Percentiles rank a stretch among this genome's conserved stretches.
Conservation (phyloP, 2,888 invertebrate species). For the Drosophila robusta region DNA sequence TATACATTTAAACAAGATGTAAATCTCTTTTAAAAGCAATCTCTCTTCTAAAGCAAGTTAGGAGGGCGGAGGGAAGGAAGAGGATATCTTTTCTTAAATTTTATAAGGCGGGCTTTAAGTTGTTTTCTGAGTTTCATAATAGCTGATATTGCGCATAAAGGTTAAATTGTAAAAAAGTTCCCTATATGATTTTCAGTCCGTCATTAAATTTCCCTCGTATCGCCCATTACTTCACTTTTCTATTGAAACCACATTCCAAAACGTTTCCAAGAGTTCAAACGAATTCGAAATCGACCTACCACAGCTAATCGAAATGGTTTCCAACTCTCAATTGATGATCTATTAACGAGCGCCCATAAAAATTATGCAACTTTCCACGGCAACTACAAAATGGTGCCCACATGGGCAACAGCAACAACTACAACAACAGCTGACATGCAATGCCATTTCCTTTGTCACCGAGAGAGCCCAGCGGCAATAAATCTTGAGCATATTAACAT, state of each 20-base stretch:
- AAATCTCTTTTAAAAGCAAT: no score
- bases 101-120: no score
- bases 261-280: constrained; percentile 36
- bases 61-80: no score
- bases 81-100: no score
- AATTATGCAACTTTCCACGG: constrained; percentile 70
- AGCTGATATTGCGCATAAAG: no score
- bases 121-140: no score
- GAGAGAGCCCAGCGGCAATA: constrained; percentile 50
- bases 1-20: no score
- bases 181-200: no score
- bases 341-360: constrained; percentile 73
- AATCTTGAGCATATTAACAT: constrained; percentile 79
- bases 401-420: constrained; percentile 29
- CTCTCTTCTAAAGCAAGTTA: no score
- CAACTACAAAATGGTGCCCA: constrained; percentile 73
- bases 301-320: constrained; percentile 51
- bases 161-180: no score
- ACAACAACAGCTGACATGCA: constrained; percentile 57
- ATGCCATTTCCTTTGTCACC: constrained; percentile 79
- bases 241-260: constrained; percentile 39
- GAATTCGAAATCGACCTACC: constrained; percentile 57
- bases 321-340: constrained; percentile 75
- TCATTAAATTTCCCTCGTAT: no score
- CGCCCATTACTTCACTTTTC: no score